A percentile compares a stretch with the other conserved stretches of the same genome.
phyloP scores from a whole-genome alignment of 2,888 invertebrate species.

The Eurois occulta region DNA sequence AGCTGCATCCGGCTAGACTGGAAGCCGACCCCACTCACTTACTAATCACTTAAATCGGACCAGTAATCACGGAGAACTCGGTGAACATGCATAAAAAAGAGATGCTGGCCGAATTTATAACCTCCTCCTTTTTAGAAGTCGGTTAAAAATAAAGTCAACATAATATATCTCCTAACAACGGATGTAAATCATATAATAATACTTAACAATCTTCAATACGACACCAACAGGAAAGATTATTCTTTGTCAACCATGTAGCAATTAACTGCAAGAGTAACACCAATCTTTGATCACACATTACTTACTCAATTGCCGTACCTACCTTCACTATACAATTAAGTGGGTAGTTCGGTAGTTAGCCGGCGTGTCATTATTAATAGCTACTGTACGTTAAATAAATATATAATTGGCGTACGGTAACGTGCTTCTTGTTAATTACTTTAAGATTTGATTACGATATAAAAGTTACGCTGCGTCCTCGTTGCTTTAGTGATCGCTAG shows the following conservation, averaged over 20 bases:
- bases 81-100: no score
- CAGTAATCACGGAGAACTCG: no score
- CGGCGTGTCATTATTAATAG: conserved; percentile 44
- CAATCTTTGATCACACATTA: conserved; percentile 4
- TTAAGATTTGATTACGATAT: conserved; percentile 27
- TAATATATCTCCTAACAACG: no score
- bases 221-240: neutral
- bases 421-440: conserved; percentile 26
- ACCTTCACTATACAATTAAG: conserved; percentile 14
- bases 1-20: no score
- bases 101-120: no score
- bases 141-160: no score
- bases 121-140: no score
- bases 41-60: no score
- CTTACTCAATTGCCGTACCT: neutral
- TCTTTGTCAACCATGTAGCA: neutral
- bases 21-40: no score
- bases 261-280: neutral
- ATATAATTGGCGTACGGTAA: conserved; percentile 26
- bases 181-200: no score
- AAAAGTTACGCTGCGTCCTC: conserved; percentile 2
- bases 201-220: neutral
- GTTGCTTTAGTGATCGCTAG: no score
- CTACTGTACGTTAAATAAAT: conserved; percentile 36
- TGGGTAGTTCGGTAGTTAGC: conserved; percentile 12